Conservation (phyloP, 2,888 invertebrate species). For the Oscheius sp. region DNA sequence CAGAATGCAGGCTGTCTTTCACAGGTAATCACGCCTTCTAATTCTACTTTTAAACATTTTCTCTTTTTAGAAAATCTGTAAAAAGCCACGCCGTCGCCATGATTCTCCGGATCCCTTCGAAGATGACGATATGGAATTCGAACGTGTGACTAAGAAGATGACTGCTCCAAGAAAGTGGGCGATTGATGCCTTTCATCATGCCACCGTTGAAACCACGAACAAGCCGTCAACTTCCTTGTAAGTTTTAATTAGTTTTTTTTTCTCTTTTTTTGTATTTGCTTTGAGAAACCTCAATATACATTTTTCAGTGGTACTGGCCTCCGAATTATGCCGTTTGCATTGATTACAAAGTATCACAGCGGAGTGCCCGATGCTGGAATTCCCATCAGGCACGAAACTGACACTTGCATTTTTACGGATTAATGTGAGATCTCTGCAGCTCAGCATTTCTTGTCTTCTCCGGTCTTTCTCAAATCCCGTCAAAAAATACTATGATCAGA, state of each 20-base stretch:
- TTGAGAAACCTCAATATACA: not conserved
- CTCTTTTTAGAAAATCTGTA: not conserved
- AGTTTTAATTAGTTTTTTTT: not conserved
- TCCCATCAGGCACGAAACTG: not conserved
- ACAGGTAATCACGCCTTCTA: not conserved
- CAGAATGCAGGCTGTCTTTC: not conserved
- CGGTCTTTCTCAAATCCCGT: conserved; percentile 7
- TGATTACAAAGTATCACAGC: not conserved
- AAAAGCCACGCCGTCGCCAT: not conserved
- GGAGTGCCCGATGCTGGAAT: not conserved
- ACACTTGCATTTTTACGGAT: not conserved
- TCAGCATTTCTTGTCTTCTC: not conserved
- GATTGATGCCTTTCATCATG: conserved; percentile 2
- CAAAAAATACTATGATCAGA: too few species aligned
- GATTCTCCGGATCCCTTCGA: conserved; percentile 10
- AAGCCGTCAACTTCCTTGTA: not conserved
- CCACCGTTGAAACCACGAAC: not conserved
- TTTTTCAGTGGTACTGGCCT: conserved; percentile 8
- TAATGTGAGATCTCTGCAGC: not conserved
- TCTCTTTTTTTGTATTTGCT: not conserved
- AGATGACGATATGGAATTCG: conserved; percentile 8
- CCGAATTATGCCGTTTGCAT: not conserved
- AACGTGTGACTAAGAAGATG: not conserved
- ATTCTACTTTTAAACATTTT: not conserved
- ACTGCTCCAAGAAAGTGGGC: conserved; percentile 1